Conservation (phyloP, 2,797 vertebrate genomes). For the Gymnoscopelus braueri region DNA sequence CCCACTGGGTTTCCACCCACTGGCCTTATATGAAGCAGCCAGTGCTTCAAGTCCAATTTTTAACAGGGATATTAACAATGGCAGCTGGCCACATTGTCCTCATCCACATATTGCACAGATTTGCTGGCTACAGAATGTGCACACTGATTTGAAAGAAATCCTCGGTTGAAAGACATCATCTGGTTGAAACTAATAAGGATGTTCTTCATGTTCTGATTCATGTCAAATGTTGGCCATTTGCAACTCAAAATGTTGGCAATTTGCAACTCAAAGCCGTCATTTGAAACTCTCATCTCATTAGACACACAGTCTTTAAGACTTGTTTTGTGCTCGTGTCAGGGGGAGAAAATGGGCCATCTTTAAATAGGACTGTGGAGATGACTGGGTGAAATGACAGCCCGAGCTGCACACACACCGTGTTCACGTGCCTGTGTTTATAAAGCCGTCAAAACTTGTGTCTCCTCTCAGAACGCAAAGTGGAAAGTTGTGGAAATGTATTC, state of each 20-base stretch:
- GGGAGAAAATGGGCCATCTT: conserved; percentile 59
- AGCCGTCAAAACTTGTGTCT: conserved; percentile 23
- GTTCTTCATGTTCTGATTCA: conserved; percentile 10
- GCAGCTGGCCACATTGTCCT: not conserved
- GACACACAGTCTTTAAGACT: conserved; percentile 37
- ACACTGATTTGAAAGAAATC: conserved; percentile 9
- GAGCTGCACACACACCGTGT: conserved; percentile 18
- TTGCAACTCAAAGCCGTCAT: conserved; percentile 48
- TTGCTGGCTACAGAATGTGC: not conserved
- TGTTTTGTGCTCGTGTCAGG: conserved; percentile 27
- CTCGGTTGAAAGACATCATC: not conserved
- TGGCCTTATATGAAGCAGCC: conserved; percentile 7
- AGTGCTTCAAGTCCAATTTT: conserved; percentile 5
- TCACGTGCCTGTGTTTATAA: conserved; percentile 14
- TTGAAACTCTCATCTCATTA: conserved; percentile 56
- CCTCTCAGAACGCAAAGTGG: conserved; percentile 1
- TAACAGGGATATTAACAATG: conserved; percentile 15
- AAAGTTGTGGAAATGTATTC: conserved; percentile 9
- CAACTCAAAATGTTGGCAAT: conserved; percentile 44
- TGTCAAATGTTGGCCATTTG: conserved; percentile 42
- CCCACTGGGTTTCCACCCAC: not conserved
- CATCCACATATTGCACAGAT: conserved; percentile 1
- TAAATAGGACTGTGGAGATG: conserved; percentile 57
- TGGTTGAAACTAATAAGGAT: not conserved
- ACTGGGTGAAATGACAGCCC: conserved; percentile 26